Base-by-base conservation (phyloP, 2,113 vertebrate genomes). In the Takifugu bimaculatus region DNA sequence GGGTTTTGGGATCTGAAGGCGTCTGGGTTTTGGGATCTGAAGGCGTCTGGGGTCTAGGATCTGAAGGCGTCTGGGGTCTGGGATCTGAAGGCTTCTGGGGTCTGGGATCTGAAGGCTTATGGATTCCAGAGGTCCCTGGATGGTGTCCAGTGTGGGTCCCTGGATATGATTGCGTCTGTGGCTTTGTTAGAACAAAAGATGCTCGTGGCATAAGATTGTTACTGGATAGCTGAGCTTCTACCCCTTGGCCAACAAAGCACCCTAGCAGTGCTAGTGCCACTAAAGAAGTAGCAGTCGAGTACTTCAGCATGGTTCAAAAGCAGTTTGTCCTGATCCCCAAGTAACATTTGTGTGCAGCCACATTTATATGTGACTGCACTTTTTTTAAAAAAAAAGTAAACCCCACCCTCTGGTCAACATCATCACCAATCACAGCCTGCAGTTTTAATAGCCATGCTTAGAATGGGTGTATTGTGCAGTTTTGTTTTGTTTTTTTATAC, bases 291-390 rank as follows among this genome's bases (percentile, higher is more conserved):
- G 52, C 29, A 50, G 59, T 59, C 63, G 62, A 59, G 15, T 5
- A 14, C 35, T 62, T 65, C 27, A 20, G 65, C 87, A 87, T 88
- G 56, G 56, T 74, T 72, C 70, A 52, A 54, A 63, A 63, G 58
- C 63, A 61, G 50, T 68, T 44, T 64, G 57, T 65, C 49, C 61
- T 42, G 26, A 50, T n/a, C 57, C 27, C 54, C 65, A 56, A 75
- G 64, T 26, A 57, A 14, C 7, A 25, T 51, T 20, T 50, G 57
- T 49, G 14, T 49, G 53, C 45, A 25, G 20, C 53, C 42, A 9
- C n/a, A 76, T 80, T 81, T 87, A 80, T 82, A 66, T 13, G 54
- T 12, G 42, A 52, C 32, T 26, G 54, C 25, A 11, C 2, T 44
- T 35, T 25, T 53, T 54, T 47, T 6, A 13, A 51, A 20, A 20